Conservation (phyloP, 2,797 vertebrate genomes). For the Galaxias olidus region DNA sequence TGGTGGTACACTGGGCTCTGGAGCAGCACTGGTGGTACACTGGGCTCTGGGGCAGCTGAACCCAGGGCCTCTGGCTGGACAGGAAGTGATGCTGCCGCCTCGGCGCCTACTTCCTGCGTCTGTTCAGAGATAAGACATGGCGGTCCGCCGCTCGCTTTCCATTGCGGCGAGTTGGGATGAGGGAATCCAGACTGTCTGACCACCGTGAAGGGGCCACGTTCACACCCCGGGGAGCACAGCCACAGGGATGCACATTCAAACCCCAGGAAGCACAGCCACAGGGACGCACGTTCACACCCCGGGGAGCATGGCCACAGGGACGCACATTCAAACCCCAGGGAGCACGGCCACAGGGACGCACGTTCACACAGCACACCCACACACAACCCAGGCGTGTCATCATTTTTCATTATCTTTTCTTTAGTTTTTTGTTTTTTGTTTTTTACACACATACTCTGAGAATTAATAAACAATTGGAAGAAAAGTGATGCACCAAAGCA, state of each 20-base stretch:
- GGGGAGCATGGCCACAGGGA: background rate
- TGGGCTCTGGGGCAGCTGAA: background rate
- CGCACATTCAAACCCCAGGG: slow-evolving; percentile 35
- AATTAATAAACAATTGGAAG: slow-evolving; percentile 48
- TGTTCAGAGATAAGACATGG: slow-evolving; percentile 8
- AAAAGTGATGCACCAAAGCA: slow-evolving; percentile 42
- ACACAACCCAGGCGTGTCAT: background rate
- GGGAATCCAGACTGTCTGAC: slow-evolving; percentile 1
- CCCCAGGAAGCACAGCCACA: slow-evolving; percentile 44
- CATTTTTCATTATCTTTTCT: slow-evolving; percentile 14
- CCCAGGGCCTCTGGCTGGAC: background rate
- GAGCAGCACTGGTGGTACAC: background rate
- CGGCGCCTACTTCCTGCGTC: background rate
- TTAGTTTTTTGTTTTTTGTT: too few species aligned
- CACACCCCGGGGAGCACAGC: background rate
- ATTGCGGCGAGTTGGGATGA: slow-evolving; percentile 25
- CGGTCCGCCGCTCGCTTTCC: slow-evolving; percentile 8
- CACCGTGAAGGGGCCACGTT: slow-evolving; percentile 6
- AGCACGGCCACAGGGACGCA: slow-evolving; percentile 52
- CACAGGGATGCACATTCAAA: slow-evolving; percentile 27
- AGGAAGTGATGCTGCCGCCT: background rate
- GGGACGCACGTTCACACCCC: slow-evolving; percentile 42
- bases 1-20: too few species aligned
- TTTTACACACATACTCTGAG: slow-evolving; percentile 47
- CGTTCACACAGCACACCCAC: slow-evolving; percentile 24